Evolutionary conservation across 1,140 invertebrate genomes (phyloP).

Genomic region (Lerema accius): DNA sequence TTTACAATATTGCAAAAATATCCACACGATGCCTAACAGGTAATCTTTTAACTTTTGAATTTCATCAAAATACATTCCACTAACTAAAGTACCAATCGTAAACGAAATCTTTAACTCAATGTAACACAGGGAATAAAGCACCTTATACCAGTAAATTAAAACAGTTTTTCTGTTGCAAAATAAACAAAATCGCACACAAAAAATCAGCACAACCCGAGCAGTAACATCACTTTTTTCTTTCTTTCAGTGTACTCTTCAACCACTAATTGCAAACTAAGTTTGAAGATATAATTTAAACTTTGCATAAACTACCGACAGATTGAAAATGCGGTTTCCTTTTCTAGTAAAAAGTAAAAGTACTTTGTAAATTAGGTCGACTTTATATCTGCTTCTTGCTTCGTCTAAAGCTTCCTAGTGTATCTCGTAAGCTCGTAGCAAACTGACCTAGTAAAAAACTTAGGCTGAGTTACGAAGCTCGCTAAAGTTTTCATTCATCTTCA

Average conservation of each 20-base stretch:
- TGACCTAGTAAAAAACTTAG: not conserved
- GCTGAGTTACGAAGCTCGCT: not conserved
- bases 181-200: too few relatives aligned
- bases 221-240: conserved; percentile 3
- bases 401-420: not conserved
- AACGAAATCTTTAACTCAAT: too few relatives aligned
- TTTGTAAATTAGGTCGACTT: conserved; percentile 7
- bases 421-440: not conserved
- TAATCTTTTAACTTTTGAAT: too few relatives aligned
- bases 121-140: too few relatives aligned
- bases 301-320: conserved; percentile 15
- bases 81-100: too few relatives aligned
- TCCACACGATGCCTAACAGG: too few relatives aligned
- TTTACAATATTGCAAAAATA: too few relatives aligned
- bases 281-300: conserved; percentile 18
- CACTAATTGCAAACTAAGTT: conserved; percentile 27
- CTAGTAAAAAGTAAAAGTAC: conserved; percentile 22
- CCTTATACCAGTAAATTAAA: too few relatives aligned
- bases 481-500: not conserved
- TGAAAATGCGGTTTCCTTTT: conserved; percentile 17
- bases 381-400: not conserved
- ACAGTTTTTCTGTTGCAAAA: too few relatives aligned
- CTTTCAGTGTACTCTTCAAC: conserved; percentile 10
- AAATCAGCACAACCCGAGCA: too few relatives aligned
- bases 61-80: too few relatives aligned